phyloP scores from a whole-genome alignment of 2,888 invertebrate species.

The Aromia moschata region DNA sequence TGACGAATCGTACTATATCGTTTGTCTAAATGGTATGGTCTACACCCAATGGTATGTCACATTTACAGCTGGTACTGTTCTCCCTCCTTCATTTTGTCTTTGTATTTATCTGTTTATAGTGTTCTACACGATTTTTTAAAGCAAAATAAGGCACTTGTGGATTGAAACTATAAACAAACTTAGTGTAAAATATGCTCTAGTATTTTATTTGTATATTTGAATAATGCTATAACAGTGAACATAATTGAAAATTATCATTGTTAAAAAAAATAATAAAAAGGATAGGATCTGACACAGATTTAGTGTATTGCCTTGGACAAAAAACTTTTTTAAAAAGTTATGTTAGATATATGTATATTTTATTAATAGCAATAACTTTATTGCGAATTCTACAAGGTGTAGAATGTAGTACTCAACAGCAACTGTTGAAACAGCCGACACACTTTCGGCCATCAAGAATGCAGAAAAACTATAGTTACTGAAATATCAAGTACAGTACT shows the following conservation, averaged over 20 bases:
- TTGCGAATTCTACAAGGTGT: slow-evolving; percentile 25
- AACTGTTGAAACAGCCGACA: too few relatives aligned
- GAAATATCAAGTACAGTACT: too few relatives aligned
- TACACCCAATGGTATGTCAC: background rate
- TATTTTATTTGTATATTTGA: slow-evolving; percentile 30
- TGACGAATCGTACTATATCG: too few relatives aligned
- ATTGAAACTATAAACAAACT: slow-evolving; percentile 26
- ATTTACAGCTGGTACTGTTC: background rate
- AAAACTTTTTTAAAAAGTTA: slow-evolving; percentile 35
- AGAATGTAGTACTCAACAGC: too few relatives aligned
- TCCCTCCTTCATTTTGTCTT: background rate
- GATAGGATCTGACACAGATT: slow-evolving; percentile 34
- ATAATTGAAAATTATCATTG: slow-evolving; percentile 35
- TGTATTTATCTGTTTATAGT: background rate
- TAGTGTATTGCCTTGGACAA: slow-evolving; percentile 31
- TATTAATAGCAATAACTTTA: slow-evolving; percentile 29
- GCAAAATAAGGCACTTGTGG: slow-evolving; percentile 19
- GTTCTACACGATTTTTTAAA: background rate
- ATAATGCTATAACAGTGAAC: slow-evolving; percentile 27
- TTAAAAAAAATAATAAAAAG: slow-evolving; percentile 33
- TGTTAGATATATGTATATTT: slow-evolving; percentile 34
- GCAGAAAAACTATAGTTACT: too few relatives aligned
- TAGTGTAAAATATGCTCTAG: slow-evolving; percentile 32
- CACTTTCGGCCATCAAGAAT: too few relatives aligned
- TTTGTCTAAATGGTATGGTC: slow-evolving; percentile 3